Conservation (phyloP, 2,113 vertebrate species). For the Phylloscopus trochiloides region DNA sequence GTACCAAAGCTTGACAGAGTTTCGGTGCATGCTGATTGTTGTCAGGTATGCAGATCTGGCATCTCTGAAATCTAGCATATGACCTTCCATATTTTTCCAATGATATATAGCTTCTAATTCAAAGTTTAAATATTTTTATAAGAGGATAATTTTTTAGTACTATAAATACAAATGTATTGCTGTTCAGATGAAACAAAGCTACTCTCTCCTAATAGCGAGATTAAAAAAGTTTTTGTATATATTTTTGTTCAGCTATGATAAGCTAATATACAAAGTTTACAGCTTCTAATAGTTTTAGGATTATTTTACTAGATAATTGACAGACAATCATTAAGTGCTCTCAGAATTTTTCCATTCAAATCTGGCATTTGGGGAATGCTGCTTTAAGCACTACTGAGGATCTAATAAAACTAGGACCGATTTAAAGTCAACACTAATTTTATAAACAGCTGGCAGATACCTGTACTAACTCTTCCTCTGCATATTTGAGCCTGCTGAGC, state of each 20-base stretch:
- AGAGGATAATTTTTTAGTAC: not conserved
- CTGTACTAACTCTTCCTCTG: constrained; percentile 96
- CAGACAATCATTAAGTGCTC: not conserved
- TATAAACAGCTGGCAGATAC: constrained; percentile 59
- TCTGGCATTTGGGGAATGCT: not conserved
- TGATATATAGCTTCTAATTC: not conserved
- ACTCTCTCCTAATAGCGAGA: not conserved
- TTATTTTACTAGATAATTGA: not conserved
- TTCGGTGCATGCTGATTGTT: not conserved
- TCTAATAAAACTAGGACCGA: not conserved
- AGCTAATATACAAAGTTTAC: not conserved
- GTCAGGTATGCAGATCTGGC: not conserved
- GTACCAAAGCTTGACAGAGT: not conserved
- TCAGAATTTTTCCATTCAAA: not conserved
- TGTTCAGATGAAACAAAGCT: not conserved
- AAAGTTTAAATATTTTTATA: not conserved
- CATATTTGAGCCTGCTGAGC: constrained; percentile 94
- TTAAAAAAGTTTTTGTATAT: not conserved
- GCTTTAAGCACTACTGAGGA: not conserved
- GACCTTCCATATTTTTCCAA: not conserved
- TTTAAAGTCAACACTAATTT: not conserved
- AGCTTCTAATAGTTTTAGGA: not conserved
- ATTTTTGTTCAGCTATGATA: not conserved
- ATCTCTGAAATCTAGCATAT: not conserved
- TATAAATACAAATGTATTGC: not conserved